phyloP scores from a whole-genome alignment of 2,888 invertebrate genomes.

The Eupithecia subumbrata region DNA sequence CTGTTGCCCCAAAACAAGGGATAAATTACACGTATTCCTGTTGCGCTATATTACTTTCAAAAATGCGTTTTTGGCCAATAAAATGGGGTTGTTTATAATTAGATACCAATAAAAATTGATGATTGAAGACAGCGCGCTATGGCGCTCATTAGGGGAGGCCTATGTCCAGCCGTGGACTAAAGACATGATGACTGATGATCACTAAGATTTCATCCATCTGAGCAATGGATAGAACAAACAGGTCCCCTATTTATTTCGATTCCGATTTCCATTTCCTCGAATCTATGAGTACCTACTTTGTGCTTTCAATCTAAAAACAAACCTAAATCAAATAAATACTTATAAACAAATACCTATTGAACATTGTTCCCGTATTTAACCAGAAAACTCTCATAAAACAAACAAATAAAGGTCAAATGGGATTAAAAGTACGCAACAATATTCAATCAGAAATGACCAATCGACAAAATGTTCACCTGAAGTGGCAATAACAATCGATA shows the following conservation, averaged over 20 bases:
- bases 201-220: too few relatives aligned
- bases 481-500: conserved; percentile 26
- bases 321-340: neutral
- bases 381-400: neutral
- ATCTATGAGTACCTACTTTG: neutral
- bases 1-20: neutral
- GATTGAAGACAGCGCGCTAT: neutral
- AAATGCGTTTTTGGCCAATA: neutral
- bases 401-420: neutral
- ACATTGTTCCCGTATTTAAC: neutral
- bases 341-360: neutral
- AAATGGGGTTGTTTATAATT: neutral
- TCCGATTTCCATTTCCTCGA: neutral
- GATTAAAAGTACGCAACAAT: neutral
- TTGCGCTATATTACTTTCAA: neutral
- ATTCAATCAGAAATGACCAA: conserved; percentile 18
- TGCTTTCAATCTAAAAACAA: neutral
- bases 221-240: too few relatives aligned
- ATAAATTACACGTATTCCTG: neutral
- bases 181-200: neutral
- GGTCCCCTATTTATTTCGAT: neutral
- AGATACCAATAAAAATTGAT: neutral
- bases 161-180: neutral
- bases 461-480: conserved; percentile 24
- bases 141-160: neutral